These are phyloP conservation scores for Lutjanus argentimaculatus DNA, from an alignment of 2,797 vertebrate genomes.

Conservation along the genomic window DNA sequence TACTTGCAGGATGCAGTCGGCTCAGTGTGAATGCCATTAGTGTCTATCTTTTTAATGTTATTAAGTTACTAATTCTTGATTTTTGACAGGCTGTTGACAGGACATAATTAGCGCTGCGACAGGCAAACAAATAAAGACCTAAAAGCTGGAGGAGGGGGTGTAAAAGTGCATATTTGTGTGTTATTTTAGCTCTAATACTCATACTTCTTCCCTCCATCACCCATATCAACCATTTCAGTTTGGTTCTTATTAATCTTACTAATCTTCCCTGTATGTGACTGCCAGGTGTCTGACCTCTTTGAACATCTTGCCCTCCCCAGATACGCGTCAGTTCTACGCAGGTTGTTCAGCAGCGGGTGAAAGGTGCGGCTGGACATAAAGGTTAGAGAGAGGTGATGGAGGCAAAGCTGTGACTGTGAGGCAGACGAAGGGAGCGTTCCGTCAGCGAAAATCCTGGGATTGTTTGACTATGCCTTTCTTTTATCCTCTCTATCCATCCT, in stretches of 20 bases:
- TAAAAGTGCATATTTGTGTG: neutral
- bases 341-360: conserved; percentile 29
- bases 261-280: conserved; percentile 13
- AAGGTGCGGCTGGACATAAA: conserved; percentile 18
- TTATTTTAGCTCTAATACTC: conserved; percentile 23
- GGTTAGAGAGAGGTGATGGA: conserved; percentile 6
- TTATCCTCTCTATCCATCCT: conserved; percentile 35
- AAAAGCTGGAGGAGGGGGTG: conserved; percentile 30
- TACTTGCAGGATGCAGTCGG: conserved; percentile 30
- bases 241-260: conserved; percentile 19
- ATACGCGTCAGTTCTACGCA: neutral
- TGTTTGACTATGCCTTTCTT: conserved; percentile 22
- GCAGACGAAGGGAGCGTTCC: neutral
- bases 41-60: conserved; percentile 45
- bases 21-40: conserved; percentile 50
- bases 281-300: conserved; percentile 9
- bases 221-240: conserved; percentile 18
- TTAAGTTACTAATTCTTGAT: conserved; percentile 45
- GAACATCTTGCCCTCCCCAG: conserved; percentile 1
- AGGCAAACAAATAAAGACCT: conserved; percentile 50
- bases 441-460: conserved; percentile 25
- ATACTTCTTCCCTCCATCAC: conserved; percentile 9
- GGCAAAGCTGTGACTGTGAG: neutral
- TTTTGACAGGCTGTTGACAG: conserved; percentile 52
- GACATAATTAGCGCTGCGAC: conserved; percentile 57